These are phyloP conservation scores for Pheucticus melanocephalus DNA, from an alignment of 2,113 vertebrate genomes.

Conservation along the genomic window DNA sequence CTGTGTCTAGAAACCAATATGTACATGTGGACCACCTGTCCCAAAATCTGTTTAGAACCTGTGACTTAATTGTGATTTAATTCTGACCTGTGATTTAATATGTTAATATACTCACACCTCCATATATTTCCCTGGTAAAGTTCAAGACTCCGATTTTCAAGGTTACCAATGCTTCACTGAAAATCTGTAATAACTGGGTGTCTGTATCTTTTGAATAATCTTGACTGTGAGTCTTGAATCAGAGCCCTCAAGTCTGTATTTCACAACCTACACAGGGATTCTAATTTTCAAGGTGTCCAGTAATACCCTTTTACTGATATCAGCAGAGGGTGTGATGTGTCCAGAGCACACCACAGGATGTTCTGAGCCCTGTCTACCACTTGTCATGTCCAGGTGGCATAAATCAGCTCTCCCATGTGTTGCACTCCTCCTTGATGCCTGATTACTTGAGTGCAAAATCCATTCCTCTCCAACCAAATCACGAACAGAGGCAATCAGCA, in stretches of 20 bases:
- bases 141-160: background rate
- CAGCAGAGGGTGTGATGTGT: rapidly evolving
- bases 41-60: background rate
- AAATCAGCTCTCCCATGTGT: background rate
- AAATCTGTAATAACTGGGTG: background rate
- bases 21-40: background rate
- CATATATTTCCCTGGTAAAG: background rate
- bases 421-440: background rate
- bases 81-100: background rate
- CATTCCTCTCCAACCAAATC: background rate
- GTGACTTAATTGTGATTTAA: too few relatives aligned
- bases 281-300: background rate
- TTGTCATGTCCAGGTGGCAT: background rate
- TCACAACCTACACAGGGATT: background rate
- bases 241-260: rapidly evolving
- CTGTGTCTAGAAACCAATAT: background rate
- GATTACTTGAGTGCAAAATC: background rate
- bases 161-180: rapidly evolving
- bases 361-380: background rate
- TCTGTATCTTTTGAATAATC: background rate
- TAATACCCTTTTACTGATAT: background rate
- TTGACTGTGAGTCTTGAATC: background rate
- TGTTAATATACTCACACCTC: background rate
- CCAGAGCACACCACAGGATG: background rate
- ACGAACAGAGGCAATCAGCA: background rate